Evolutionary conservation across 2,113 vertebrate genomes (phyloP), one percentile per base, ranked within the genome.

Genomic region (Saccopteryx bilineata): DNA sequence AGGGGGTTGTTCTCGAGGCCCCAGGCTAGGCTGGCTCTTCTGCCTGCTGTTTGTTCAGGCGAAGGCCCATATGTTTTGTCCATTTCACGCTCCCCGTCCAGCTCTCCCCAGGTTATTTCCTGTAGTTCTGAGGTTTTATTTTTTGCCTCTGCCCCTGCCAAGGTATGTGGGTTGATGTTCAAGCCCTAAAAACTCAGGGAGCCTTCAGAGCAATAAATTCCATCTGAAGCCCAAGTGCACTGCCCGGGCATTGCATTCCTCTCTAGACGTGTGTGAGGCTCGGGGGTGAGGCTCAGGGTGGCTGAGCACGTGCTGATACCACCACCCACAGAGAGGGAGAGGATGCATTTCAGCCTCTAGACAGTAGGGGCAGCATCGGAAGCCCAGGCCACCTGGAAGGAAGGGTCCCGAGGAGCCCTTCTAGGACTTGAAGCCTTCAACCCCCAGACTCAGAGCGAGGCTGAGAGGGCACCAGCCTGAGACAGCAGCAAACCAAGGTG

Each of bases 191-290:
- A 90, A 94, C 33, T 46, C 81, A 58, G 26, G 69, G 80, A 96
- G 68, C 48, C 50, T 94, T 94, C 33, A 3, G 91, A 66, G 48
- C 83, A 91, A 33, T 82, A 89, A 90, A 97, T 96, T 96, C 93
- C 78, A 66, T 63, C 69, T 68, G 3, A 4, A 13, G n/a, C 65
- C 50, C 82, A 83, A 94, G 86, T 78, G 0, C 23, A 19, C 66
- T 85, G 93, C 91, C 81, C 58, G 66, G 81, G 17, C 63, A 26
- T 28, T 15, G 28, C 13, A 0, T 83, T 90, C 83, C 75, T 66
- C 66, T 33, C 58, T 33, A 89, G 89, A 26, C 82, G 31, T 46
- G 12, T 18, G 26, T 6, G 48, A 94, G 76, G 75, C 85, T 94
- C 24, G 26, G 50, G 52, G 71, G 26, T 6, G 48, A 94, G 76